Percentiles rank a stretch among this genome's conserved stretches.
Evolutionary conservation across 1,140 invertebrate species (phyloP).

Genomic region (Dinoponera quadriceps): DNA sequence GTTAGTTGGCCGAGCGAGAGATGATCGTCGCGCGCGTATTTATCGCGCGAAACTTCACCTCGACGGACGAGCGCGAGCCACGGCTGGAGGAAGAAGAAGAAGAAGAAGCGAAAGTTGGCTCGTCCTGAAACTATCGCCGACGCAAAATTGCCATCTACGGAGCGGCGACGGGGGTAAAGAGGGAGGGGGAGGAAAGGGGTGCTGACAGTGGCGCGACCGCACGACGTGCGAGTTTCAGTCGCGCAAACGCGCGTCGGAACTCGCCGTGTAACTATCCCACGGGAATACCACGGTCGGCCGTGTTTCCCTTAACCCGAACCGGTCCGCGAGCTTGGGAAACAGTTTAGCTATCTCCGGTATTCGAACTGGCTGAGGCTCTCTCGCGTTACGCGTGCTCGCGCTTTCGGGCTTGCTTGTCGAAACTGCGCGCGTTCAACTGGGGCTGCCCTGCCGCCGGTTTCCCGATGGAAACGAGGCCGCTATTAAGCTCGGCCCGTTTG

Average conservation of each 20-base stretch:
- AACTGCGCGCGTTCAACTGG: conserved; percentile 68
- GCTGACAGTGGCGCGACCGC: conserved; percentile 14
- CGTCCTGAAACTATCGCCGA: conserved; percentile 18
- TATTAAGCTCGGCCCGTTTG: conserved; percentile 71
- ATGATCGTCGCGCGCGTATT: too few species aligned
- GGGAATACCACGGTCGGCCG: conserved; percentile 46
- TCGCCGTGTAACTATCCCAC: conserved; percentile 51
- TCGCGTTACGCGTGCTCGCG: conserved; percentile 66
- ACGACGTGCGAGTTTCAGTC: conserved; percentile 27
- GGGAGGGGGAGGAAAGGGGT: too few species aligned
- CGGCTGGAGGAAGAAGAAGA: too few species aligned
- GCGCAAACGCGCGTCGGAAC: conserved; percentile 14
- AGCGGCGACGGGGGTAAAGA: background rate
- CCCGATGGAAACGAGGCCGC: conserved; percentile 62
- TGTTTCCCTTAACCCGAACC: conserved; percentile 68
- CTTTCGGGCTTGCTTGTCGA: conserved; percentile 70
- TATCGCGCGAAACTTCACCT: too few species aligned
- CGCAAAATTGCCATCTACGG: conserved; percentile 8
- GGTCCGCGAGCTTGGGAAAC: conserved; percentile 53
- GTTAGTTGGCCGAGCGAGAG: too few species aligned
- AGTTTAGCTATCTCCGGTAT: conserved; percentile 72
- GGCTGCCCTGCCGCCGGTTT: conserved; percentile 22
- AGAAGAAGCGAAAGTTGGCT: background rate
- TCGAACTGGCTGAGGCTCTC: conserved; percentile 70
- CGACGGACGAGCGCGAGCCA: too few species aligned